Evolutionary conservation across 2,113 vertebrate species (phyloP).

Genomic region (Calonectris borealis): DNA sequence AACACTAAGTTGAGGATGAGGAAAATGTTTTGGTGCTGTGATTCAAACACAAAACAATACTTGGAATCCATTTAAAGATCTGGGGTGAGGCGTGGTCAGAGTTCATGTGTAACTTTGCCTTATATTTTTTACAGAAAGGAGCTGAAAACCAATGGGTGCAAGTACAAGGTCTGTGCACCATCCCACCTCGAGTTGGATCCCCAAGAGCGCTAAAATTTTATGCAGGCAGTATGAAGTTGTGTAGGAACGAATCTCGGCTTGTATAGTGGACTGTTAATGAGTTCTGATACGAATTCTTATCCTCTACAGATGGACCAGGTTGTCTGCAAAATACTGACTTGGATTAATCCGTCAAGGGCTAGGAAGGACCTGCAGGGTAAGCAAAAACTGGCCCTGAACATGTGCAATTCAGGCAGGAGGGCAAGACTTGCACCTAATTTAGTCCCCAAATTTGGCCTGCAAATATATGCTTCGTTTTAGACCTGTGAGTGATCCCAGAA

Average conservation of each 20-base stretch:
- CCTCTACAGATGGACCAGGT: not conserved
- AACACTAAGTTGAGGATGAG: not conserved
- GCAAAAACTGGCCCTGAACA: not conserved
- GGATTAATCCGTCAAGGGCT: not conserved
- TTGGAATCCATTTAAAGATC: not conserved
- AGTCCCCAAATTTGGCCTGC: not conserved
- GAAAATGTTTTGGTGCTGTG: not conserved
- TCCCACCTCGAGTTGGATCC: not conserved
- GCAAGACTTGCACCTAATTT: not conserved
- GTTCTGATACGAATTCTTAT: not conserved
- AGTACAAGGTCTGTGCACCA: not conserved
- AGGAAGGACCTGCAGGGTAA: not conserved
- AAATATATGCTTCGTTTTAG: not conserved
- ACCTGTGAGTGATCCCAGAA: accelerated
- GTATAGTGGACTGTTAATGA: accelerated
- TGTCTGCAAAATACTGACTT: not conserved
- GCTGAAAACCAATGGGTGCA: not conserved
- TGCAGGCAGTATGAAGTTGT: accelerated
- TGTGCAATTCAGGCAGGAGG: not conserved
- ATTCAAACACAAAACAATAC: not conserved
- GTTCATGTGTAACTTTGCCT: accelerated
- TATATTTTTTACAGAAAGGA: not conserved
- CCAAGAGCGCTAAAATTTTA: not conserved
- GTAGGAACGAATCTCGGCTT: not conserved
- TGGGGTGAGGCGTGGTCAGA: not conserved